Evolutionary conservation across 2,797 vertebrate genomes (phyloP).

Genomic region (Falco cherrug): DNA sequence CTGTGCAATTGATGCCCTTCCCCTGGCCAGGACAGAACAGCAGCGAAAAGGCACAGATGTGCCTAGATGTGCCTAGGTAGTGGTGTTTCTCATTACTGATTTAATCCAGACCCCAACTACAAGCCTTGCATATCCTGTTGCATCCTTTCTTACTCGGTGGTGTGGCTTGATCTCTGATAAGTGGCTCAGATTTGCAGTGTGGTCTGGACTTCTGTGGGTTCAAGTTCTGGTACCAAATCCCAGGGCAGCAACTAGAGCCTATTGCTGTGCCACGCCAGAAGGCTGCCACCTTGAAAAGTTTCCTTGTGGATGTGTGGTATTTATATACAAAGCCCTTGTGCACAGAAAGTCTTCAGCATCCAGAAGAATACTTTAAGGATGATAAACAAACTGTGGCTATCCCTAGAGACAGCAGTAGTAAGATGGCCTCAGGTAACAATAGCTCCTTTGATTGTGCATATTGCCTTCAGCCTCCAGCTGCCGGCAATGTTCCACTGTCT

Average conservation of each 20-base stretch:
- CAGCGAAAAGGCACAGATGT: rapidly evolving
- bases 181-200: rapidly evolving
- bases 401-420: background rate
- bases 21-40: background rate
- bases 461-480: constrained; percentile 43
- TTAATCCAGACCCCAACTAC: too few species aligned
- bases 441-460: constrained; percentile 42
- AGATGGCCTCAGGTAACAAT: constrained; percentile 19
- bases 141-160: background rate
- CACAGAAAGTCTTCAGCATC: background rate
- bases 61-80: too few species aligned
- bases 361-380: rapidly evolving
- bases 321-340: background rate
- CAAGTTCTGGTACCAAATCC: too few species aligned
- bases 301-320: background rate
- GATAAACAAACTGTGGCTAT: background rate
- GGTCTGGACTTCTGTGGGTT: too few species aligned
- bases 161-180: background rate
- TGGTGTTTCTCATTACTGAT: too few species aligned
- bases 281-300: background rate
- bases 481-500: background rate
- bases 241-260: background rate
- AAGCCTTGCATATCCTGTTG: too few species aligned
- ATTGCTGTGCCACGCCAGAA: rapidly evolving
- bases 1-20: too few species aligned